Percentiles rank a stretch among this genome's conserved stretches.
phyloP scores from a whole-genome alignment of 2,888 invertebrate species.

The Keiferia lycopersicella region DNA sequence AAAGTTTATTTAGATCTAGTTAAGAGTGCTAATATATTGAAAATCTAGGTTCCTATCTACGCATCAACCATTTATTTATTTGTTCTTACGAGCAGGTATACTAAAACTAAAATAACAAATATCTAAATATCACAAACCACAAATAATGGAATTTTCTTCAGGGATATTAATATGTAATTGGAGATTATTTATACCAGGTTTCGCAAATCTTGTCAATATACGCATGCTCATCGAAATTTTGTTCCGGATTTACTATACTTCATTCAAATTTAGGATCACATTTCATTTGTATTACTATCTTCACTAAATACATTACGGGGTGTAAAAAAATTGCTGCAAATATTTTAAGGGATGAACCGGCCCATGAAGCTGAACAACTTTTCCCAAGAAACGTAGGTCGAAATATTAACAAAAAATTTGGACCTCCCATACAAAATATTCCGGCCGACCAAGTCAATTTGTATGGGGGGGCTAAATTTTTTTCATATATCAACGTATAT shows the following conservation, averaged over 20 bases:
- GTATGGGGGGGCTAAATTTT: too few relatives aligned
- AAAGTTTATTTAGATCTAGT: background rate
- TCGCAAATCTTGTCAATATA: background rate
- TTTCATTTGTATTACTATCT: background rate
- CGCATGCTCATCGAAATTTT: slow-evolving; percentile 3
- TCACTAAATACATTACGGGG: background rate
- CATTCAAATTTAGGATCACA: background rate
- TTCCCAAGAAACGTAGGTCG: too few relatives aligned
- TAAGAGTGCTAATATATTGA: slow-evolving; percentile 4
- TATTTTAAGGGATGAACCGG: too few relatives aligned
- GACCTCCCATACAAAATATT: too few relatives aligned
- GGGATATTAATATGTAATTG: background rate
- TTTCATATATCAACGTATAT: too few relatives aligned
- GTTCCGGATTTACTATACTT: background rate
- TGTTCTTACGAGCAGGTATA: slow-evolving; percentile 24
- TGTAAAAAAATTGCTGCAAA: too few relatives aligned
- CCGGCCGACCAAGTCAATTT: too few relatives aligned
- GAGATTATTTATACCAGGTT: background rate
- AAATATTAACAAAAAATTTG: too few relatives aligned
- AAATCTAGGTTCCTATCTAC: slow-evolving; percentile 4
- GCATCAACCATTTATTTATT: background rate
- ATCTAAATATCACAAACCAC: slow-evolving; percentile 56
- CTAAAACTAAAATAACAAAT: slow-evolving; percentile 44
- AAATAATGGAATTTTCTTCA: slow-evolving; percentile 39
- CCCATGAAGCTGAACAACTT: too few relatives aligned